Base-by-base conservation (phyloP, 1,140 invertebrate genomes). In the Acromyrmex charruanus region DNA sequence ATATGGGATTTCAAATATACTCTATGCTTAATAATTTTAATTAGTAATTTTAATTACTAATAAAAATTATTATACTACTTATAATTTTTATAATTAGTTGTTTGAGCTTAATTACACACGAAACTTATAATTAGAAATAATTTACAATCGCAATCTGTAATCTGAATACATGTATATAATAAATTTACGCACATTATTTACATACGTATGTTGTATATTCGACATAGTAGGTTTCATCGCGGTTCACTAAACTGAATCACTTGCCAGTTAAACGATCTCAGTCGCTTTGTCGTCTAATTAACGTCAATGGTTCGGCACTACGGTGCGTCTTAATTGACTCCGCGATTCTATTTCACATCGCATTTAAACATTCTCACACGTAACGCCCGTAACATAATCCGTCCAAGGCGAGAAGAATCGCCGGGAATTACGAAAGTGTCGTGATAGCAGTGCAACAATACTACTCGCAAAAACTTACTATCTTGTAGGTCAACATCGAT, bases 281-380 rank as follows among this genome's bases (percentile, higher is more conserved):
- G 35, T 39, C 7, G 35, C 35, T 44, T 7, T 10, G 39, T 44
- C 39, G 9, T 44, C 39, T 44, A 44, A 44, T 44, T 44, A 44
- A 44, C 39, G 39, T 10, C 10, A 44, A 44, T 9, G 39, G 39
- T 44, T 44, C 39, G 39, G 39, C 9, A 44, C 39, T 44, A 44
- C 39, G 2, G 9, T 44, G 39, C 18, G 25, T 79, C 61, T 79
- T 80, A 58, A 80, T 69, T 68, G 77, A 69, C 31, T 80, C 49
- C 31, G 21, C 28, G n/a, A 80, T 55, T 80, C n/a, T 35, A 51
- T 69, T 69, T 53, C 49, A 69, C 49, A 25, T 58, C 63, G 25
- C 25, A 6, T 59, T 71, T 49, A 58, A 72, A 21, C 18, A 44
- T 25, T 31, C 18, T 58, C 21, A 12, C 44, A 25, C 5, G 39